phyloP scores from a whole-genome alignment of 1,140 invertebrate species.

The Dermatophagoides farinae region DNA sequence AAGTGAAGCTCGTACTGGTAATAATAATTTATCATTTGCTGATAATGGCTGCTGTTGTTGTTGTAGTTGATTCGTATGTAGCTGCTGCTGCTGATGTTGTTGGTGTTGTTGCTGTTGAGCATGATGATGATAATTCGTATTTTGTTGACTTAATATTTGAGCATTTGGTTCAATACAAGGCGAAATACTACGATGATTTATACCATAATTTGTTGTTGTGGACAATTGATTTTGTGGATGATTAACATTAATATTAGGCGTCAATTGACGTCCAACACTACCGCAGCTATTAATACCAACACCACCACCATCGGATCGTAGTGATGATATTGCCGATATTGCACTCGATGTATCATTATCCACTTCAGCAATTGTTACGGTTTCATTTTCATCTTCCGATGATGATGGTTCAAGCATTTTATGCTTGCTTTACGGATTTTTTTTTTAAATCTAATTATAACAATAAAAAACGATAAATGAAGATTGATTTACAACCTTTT shows the following conservation, averaged over 20 bases:
- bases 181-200: not conserved
- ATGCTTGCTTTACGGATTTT: not conserved
- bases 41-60: not conserved
- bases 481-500: too few species aligned
- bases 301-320: not conserved
- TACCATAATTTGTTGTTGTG: not conserved
- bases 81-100: not conserved
- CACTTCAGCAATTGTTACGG: conserved; percentile 16
- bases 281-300: not conserved
- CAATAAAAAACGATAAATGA: too few species aligned
- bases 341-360: conserved; percentile 10
- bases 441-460: too few species aligned
- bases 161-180: conserved; percentile 4
- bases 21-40: not conserved
- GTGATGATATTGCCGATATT: not conserved
- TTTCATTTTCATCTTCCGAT: conserved; percentile 31
- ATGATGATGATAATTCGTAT: too few species aligned
- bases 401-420: conserved; percentile 34
- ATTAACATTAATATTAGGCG: too few species aligned
- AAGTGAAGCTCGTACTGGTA: not conserved
- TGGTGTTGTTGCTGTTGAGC: not conserved
- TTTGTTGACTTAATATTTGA: too few species aligned
- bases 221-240: not conserved
- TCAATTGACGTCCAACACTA: not conserved
- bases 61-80: not conserved